Evolutionary conservation across 2,797 vertebrate species (phyloP), one percentile per base, ranked within the genome.

Genomic region (Danio kyathit): DNA sequence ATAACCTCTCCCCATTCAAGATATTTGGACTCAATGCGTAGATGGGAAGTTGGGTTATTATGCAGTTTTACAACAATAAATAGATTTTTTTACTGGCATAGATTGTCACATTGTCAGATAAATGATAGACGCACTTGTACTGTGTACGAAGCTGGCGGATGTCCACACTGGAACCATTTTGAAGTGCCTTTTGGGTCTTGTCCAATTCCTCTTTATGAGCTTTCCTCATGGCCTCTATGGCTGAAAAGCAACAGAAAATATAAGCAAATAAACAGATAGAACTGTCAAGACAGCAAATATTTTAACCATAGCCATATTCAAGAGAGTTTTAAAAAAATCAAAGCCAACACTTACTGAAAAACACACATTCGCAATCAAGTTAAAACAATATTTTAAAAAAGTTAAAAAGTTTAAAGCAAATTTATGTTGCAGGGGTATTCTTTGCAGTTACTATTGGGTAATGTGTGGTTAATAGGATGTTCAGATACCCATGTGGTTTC

Each of bases 211-310:
- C 94, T 21, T 95, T 94, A 83, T 98, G 97, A 0, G 96, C 95
- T 1, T 97, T 96, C 88, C 96, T 96, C 95, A 98, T 96, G 65
- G 96, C 96, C 84, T 97, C 95, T 0, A 99, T 98, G 65, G 97
- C 97, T 99, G 89, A 0, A 17, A 73, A 14, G 77, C 19, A 74
- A 74, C 10, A 80, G 66, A 56, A 79, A 64, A 12, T 13, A 78
- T 49, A 7, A 10, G 44, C 3, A 76, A 70, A 54, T 11, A 16
- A n/a, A 43, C 13, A 38, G 44, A 49, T 19, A 51, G 14, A 69
- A n/a, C 21, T n/a, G 7, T 65, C 61, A 49, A 67, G 44, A 67
- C 29, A 60, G 19, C 12, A 60, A 2, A 64, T 41, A 9, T 46
- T 52, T 65, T 54, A 43, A 19, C 4, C 12, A 41, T 43, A 11